phyloP scores from a whole-genome alignment of 37 sponge, comb jelly and placozoan species.

The Tethya wilhelma region DNA sequence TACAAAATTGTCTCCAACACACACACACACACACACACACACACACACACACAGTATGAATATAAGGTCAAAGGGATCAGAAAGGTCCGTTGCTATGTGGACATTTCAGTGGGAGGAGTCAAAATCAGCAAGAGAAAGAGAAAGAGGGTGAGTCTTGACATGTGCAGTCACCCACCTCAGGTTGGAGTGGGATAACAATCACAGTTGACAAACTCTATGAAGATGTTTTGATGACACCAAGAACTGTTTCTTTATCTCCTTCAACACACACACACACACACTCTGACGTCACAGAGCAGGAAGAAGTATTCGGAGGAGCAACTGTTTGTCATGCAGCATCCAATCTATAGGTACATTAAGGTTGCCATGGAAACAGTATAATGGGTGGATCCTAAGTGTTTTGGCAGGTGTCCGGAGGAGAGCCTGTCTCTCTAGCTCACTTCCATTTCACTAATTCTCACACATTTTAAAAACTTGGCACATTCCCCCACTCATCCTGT shows the following conservation, averaged over 20 bases:
- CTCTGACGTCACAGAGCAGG: constrained; percentile 49
- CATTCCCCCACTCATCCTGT: too few species aligned
- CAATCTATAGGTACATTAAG: constrained; percentile 74
- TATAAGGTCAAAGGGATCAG: constrained; percentile 88
- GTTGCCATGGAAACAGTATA: too few species aligned
- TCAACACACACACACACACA: neutral
- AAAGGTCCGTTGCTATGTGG: constrained; percentile 73
- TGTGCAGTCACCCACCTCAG: neutral
- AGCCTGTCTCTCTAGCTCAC: too few species aligned
- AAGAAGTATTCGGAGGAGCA: constrained; percentile 72
- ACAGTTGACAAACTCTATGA: neutral
- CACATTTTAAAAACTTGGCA: too few species aligned
- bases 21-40: neutral
- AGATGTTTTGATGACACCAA: too few species aligned
- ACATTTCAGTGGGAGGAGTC: constrained; percentile 84
- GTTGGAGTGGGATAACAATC: neutral
- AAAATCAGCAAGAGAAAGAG: constrained; percentile 86
- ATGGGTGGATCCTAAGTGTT: too few species aligned
- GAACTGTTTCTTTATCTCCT: too few species aligned
- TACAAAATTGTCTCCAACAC: neutral
- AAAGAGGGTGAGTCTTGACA: constrained; percentile 65
- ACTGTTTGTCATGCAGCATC: constrained; percentile 91
- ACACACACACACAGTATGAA: constrained; percentile 76
- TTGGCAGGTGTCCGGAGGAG: too few species aligned
- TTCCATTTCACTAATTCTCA: too few species aligned